A percentile compares a stretch with the other conserved stretches of the same genome.
phyloP scores from a whole-genome alignment of 2,797 vertebrate species.

The Australoheros facetus region DNA sequence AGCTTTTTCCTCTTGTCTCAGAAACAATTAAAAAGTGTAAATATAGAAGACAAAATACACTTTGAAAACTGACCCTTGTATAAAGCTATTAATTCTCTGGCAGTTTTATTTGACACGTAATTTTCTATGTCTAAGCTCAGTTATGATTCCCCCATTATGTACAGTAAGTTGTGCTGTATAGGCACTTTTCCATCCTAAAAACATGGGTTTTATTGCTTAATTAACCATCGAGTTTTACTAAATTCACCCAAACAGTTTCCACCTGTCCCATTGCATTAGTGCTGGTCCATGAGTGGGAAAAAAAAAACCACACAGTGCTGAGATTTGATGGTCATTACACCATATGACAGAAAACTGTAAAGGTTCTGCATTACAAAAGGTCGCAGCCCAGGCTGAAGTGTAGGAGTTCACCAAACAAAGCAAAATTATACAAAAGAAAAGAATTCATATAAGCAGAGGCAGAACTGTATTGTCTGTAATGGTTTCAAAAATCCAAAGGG shows the following conservation, averaged over 20 bases:
- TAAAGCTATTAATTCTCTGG: not conserved
- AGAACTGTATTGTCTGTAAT: not conserved
- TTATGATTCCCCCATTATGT: not conserved
- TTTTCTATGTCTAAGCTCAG: no score
- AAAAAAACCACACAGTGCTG: not conserved
- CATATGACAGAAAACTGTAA: slow-evolving; percentile 15
- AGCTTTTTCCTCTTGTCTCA: not conserved
- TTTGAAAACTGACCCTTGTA: not conserved
- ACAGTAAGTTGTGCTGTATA: not conserved
- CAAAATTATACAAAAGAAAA: not conserved
- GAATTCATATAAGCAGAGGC: not conserved
- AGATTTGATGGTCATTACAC: slow-evolving; percentile 15
- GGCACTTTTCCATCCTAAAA: not conserved
- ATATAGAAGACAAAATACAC: not conserved
- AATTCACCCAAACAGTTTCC: slow-evolving; percentile 14
- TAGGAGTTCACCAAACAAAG: not conserved
- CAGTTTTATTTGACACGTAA: not conserved
- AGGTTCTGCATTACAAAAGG: slow-evolving; percentile 8
- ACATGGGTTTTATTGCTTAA: not conserved
- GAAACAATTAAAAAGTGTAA: not conserved
- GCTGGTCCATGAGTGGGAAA: not conserved
- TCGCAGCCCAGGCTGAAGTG: not conserved
- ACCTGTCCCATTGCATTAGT: slow-evolving; percentile 16
- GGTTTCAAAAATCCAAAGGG: slow-evolving; percentile 16
- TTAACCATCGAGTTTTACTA: not conserved